Percentiles rank a stretch among this genome's conserved stretches.
Conservation (phyloP, 2,113 vertebrate species). For the Nerophis ophidion region DNA sequence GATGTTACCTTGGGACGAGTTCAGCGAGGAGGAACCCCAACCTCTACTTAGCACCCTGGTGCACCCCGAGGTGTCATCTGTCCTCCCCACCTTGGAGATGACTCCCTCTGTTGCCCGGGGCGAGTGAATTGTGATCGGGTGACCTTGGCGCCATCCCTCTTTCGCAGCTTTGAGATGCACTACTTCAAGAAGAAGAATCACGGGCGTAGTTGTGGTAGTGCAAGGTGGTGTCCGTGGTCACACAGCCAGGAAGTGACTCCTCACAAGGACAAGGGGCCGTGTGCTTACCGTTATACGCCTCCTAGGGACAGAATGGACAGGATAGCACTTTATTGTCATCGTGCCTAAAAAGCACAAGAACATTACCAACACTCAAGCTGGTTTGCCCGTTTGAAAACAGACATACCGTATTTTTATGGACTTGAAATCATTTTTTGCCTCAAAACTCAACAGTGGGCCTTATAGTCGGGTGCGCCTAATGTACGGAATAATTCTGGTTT, state of each 20-base stretch:
- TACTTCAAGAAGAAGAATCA: conserved; percentile 53
- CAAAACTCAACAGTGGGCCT: no score
- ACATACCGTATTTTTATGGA: no score
- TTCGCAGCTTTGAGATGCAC: conserved; percentile 50
- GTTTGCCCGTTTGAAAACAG: no score
- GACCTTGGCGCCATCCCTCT: conserved; percentile 57
- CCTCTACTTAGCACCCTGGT: conserved; percentile 65
- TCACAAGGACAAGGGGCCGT: background rate
- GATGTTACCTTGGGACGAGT: conserved; percentile 52
- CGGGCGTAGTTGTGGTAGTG: conserved; percentile 45
- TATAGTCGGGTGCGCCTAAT: no score
- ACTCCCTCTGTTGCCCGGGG: conserved; percentile 46
- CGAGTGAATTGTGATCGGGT: conserved; percentile 65
- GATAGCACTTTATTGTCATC: no score
- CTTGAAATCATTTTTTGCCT: no score
- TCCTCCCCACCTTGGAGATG: conserved; percentile 45
- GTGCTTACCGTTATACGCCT: conserved; percentile 36
- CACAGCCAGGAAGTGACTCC: conserved; percentile 40
- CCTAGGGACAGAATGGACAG: background rate
- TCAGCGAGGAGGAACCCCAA: conserved; percentile 55
- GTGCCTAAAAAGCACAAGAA: no score
- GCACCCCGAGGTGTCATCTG: conserved; percentile 52
- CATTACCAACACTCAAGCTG: no score
- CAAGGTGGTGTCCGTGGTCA: conserved; percentile 42
- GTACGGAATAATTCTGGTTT: no score